A percentile compares a stretch with the other conserved stretches of the same genome.
phyloP scores from a whole-genome alignment of 2,113 vertebrate genomes.

The Leiothrix lutea region DNA sequence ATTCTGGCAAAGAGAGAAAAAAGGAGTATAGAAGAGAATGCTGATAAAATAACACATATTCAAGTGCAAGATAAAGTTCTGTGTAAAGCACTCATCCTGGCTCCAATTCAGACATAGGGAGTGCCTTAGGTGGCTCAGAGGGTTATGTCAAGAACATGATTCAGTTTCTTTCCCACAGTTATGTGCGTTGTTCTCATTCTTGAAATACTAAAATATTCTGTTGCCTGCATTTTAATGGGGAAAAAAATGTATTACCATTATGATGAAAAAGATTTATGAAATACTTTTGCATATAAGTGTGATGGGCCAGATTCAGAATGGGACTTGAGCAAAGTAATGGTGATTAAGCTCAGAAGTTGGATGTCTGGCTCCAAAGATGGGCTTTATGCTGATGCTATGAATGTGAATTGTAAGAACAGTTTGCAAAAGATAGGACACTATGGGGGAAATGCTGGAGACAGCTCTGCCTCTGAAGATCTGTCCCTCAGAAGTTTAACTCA shows the following conservation, averaged over 20 bases:
- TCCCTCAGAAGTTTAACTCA: background rate
- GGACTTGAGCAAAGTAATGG: background rate
- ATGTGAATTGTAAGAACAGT: background rate
- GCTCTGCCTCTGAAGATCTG: background rate
- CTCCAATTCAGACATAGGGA: background rate
- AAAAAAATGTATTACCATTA: accelerated
- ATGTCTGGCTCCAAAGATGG: background rate
- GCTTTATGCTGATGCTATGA: background rate
- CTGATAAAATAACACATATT: background rate
- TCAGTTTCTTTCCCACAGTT: background rate
- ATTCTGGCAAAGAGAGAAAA: background rate
- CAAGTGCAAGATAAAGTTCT: background rate
- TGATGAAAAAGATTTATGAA: background rate
- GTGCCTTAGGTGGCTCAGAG: background rate
- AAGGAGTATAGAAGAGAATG: background rate
- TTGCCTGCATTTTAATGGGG: background rate
- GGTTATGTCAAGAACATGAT: background rate
- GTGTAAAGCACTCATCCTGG: background rate
- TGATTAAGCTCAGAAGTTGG: background rate
- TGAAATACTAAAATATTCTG: background rate
- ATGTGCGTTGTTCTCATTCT: background rate
- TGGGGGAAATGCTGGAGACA: background rate
- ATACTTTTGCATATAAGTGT: background rate
- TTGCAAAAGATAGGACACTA: background rate
- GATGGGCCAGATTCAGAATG: background rate